Conservation (phyloP, 2,113 vertebrate genomes). For the Scartelaos histophorus region DNA sequence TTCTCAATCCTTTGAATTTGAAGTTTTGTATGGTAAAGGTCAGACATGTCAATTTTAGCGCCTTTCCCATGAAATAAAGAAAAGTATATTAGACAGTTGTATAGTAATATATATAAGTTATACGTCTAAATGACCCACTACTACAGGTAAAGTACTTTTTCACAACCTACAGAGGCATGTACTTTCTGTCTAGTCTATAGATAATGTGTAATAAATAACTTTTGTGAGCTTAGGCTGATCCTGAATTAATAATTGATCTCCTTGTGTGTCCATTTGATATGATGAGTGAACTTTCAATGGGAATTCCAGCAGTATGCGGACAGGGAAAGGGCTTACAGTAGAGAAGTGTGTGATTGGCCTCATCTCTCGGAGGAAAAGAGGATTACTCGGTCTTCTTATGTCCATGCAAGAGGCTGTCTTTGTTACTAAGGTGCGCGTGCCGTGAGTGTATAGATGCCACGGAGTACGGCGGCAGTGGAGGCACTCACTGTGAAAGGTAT, state of each 20-base stretch:
- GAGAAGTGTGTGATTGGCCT: conserved; percentile 62
- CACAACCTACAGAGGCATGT: neutral
- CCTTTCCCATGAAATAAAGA: neutral
- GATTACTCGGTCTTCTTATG: conserved; percentile 66
- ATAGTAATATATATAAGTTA: neutral
- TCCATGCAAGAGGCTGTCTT: conserved; percentile 33
- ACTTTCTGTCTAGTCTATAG: neutral
- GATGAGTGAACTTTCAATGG: neutral
- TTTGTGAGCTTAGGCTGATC: neutral
- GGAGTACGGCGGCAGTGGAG: conserved; percentile 25
- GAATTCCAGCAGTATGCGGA: conserved; percentile 24
- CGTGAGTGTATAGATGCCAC: conserved; percentile 20
- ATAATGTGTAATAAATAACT: neutral
- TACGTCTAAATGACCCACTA: neutral
- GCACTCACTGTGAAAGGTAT: conserved; percentile 59
- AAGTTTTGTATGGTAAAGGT: neutral
- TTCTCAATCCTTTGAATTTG: neutral
- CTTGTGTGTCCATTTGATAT: conserved; percentile 15
- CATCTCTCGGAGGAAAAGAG: conserved; percentile 65
- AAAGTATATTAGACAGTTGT: neutral
- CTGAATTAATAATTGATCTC: conserved; percentile 36
- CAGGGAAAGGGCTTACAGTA: conserved; percentile 55
- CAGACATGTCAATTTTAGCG: neutral
- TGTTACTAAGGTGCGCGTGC: conserved; percentile 42
- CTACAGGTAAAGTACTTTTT: neutral